These are phyloP conservation scores for Capitulum mitella DNA, from an alignment of 2,888 invertebrate genomes.

Conservation along the genomic window DNA sequence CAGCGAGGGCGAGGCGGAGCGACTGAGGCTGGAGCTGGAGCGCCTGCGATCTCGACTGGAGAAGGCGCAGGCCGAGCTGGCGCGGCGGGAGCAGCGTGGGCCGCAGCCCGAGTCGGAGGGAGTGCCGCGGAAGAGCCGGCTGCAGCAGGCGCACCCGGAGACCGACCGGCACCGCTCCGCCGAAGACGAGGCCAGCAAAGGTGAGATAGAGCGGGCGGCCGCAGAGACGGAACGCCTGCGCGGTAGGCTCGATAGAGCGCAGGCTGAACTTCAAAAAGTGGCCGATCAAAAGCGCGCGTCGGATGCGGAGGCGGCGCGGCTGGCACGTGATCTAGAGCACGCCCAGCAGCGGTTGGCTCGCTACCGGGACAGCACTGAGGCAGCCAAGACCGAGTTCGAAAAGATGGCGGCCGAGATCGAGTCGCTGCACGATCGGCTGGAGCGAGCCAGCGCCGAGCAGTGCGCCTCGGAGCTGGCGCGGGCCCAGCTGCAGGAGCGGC, in stretches of 20 bases:
- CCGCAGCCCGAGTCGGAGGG: constrained; percentile 52
- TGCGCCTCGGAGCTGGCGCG: constrained; percentile 42
- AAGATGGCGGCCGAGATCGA: constrained; percentile 72
- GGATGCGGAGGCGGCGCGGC: constrained; percentile 31
- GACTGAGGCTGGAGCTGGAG: constrained; percentile 32
- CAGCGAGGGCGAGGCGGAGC: constrained; percentile 21
- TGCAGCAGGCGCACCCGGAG: constrained; percentile 38
- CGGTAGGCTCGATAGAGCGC: constrained; percentile 39
- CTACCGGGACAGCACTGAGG: constrained; percentile 73
- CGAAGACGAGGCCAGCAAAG: constrained; percentile 37
- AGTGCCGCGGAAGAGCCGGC: constrained; percentile 38
- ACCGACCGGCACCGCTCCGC: constrained; percentile 37
- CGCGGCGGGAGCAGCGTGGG: constrained; percentile 35
- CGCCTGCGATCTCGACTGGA: constrained; percentile 47
- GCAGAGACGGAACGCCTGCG: constrained; percentile 50
- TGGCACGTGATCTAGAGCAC: constrained; percentile 53
- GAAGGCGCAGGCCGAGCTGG: constrained; percentile 49
- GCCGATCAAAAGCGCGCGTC: neutral
- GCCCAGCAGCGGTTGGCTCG: constrained; percentile 74
- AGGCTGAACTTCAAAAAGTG: constrained; percentile 39
- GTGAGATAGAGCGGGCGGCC: constrained; percentile 38
- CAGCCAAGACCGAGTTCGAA: constrained; percentile 75
- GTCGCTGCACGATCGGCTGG: constrained; percentile 69
- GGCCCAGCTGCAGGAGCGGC: neutral
- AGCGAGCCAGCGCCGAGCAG: constrained; percentile 52